Conservation (phyloP, 2,797 vertebrate species). For the Echiichthys vipera region DNA sequence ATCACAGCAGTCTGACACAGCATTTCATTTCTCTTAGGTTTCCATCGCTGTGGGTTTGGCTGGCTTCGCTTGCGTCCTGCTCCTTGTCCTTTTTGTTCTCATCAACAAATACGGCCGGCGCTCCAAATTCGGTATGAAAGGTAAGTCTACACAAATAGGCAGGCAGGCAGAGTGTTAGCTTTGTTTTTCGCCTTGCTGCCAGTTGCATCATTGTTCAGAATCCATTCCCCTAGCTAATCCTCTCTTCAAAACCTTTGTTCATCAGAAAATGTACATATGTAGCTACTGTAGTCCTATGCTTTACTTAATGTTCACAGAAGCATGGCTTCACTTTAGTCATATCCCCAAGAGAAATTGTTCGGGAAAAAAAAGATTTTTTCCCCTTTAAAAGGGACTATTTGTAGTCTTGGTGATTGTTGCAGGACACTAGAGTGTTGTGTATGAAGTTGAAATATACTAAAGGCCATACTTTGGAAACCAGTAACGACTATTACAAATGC, state of each 20-base stretch:
- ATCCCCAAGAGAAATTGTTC: conserved; percentile 32
- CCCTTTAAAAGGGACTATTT: background rate
- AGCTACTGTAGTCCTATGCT: conserved; percentile 26
- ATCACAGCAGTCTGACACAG: conserved; percentile 41
- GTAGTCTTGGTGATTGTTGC: conserved; percentile 7
- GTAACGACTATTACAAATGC: conserved; percentile 1
- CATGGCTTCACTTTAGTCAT: conserved; percentile 1
- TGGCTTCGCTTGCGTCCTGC: conserved; percentile 94
- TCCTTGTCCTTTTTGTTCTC: conserved; percentile 96
- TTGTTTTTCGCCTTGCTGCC: conserved; percentile 52
- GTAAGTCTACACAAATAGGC: conserved; percentile 80
- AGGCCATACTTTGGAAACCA: conserved; percentile 26
- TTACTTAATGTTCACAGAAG: conserved; percentile 22
- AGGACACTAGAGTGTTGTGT: background rate
- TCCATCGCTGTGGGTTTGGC: conserved; percentile 96
- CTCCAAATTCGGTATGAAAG: conserved; percentile 99
- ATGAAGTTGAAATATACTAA: conserved; percentile 11
- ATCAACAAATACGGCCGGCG: conserved; percentile 99
- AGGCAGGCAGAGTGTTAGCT: conserved; percentile 40
- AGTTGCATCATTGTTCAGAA: conserved; percentile 55
- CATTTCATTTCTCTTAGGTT: conserved; percentile 83
- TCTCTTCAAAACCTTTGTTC: conserved; percentile 47
- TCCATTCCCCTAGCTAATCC: conserved; percentile 40
- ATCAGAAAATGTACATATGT: conserved; percentile 38
- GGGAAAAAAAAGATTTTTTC: background rate